Conservation (phyloP, 2,113 vertebrate species). For the Benitochromis conjunctus region DNA sequence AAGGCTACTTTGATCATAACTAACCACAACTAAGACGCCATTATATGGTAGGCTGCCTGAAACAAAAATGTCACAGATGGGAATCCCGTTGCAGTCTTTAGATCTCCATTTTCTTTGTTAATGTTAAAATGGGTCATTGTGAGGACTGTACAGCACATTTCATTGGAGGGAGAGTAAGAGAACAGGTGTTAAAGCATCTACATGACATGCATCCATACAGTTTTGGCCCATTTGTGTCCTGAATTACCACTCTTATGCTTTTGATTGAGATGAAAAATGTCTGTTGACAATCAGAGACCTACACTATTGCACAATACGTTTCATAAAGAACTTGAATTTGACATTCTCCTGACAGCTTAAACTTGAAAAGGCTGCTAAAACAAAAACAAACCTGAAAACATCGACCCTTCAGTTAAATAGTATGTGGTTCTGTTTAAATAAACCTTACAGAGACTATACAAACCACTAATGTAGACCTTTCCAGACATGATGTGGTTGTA, state of each 20-base stretch:
- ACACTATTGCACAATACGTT: background rate
- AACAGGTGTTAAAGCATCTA: background rate
- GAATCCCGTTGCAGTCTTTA: background rate
- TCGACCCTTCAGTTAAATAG: background rate
- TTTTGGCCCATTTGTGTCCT: background rate
- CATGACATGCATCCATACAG: background rate
- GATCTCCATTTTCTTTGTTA: background rate
- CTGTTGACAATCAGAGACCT: background rate
- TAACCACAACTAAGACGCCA: background rate
- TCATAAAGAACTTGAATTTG: background rate
- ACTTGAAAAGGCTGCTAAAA: background rate
- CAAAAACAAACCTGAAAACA: background rate
- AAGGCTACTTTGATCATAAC: background rate
- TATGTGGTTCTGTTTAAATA: background rate
- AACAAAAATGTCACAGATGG: background rate
- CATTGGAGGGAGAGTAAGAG: background rate
- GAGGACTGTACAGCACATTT: background rate
- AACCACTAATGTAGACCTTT: background rate
- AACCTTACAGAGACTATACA: background rate
- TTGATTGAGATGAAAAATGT: background rate
- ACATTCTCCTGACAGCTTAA: background rate
- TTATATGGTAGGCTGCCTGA: background rate
- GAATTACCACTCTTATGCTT: background rate
- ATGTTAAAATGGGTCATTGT: background rate
- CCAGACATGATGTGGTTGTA: background rate